phyloP scores from a whole-genome alignment of 92 coral and sea anemone genomes.

The Galaxea fascicularis region DNA sequence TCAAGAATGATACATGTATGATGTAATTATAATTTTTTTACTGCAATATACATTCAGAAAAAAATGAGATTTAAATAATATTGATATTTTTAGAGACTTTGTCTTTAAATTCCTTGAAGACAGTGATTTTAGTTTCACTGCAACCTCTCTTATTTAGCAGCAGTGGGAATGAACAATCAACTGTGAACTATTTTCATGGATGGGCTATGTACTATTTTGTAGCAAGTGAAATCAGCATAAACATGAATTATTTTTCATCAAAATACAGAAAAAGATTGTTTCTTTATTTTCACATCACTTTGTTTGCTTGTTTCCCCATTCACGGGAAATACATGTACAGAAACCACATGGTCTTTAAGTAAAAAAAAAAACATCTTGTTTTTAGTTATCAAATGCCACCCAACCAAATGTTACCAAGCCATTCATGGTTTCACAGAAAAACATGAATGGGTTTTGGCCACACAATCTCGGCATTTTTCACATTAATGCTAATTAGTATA shows the following conservation, averaged over 20 bases:
- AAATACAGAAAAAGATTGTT: not conserved
- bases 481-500: not conserved
- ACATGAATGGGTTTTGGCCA: not conserved
- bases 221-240: not conserved
- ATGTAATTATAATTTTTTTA: conserved; percentile 12
- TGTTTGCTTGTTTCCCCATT: no score
- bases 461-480: not conserved
- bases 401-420: not conserved
- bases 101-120: not conserved
- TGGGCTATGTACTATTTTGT: not conserved
- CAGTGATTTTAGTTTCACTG: not conserved
- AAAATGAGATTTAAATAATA: not conserved
- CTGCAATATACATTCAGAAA: not conserved
- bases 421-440: not conserved
- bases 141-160: conserved; percentile 1
- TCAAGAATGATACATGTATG: not conserved
- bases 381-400: not conserved
- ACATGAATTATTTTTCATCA: not conserved
- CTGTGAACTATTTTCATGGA: conserved; percentile 1
- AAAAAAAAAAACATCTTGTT: not conserved
- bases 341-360: no score
- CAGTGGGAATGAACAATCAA: not conserved
- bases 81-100: not conserved
- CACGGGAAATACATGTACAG: no score
- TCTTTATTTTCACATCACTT: not conserved